Conservation (phyloP, 2,797 vertebrate species). For the Sebastes matsubarae region DNA sequence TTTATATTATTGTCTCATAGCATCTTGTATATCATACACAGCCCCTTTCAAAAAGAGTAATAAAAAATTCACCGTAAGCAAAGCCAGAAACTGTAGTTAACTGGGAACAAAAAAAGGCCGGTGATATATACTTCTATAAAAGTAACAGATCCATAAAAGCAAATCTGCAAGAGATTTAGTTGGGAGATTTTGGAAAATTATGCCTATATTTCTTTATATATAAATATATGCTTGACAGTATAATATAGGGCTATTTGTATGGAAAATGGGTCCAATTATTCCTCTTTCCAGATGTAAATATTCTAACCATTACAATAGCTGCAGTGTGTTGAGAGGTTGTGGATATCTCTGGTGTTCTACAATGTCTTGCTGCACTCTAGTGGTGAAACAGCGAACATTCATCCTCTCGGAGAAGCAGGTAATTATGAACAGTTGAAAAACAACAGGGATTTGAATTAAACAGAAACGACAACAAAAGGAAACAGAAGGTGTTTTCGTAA, state of each 20-base stretch:
- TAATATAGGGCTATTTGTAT: background rate
- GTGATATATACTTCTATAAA: background rate
- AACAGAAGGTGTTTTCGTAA: constrained; percentile 41
- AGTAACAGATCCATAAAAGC: constrained; percentile 3
- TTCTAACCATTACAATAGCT: background rate
- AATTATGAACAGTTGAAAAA: background rate
- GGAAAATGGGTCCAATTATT: constrained; percentile 4
- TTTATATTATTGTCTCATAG: background rate
- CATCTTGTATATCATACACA: background rate
- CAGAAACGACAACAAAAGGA: constrained; percentile 7
- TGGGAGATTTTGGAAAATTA: background rate
- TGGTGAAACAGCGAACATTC: constrained; percentile 17
- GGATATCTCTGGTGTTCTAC: background rate
- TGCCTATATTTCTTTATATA: no score
- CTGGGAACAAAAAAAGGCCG: background rate
- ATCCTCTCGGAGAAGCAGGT: background rate
- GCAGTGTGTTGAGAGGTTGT: background rate
- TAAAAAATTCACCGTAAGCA: background rate
- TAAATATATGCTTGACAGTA: background rate
- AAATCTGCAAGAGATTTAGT: background rate
- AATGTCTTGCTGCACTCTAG: constrained; percentile 66
- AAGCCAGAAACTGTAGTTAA: background rate
- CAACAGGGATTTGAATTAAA: background rate
- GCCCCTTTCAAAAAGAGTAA: background rate
- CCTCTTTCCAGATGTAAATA: background rate